Conservation (phyloP, 2,888 invertebrate species). For the Agrochola macilenta region DNA sequence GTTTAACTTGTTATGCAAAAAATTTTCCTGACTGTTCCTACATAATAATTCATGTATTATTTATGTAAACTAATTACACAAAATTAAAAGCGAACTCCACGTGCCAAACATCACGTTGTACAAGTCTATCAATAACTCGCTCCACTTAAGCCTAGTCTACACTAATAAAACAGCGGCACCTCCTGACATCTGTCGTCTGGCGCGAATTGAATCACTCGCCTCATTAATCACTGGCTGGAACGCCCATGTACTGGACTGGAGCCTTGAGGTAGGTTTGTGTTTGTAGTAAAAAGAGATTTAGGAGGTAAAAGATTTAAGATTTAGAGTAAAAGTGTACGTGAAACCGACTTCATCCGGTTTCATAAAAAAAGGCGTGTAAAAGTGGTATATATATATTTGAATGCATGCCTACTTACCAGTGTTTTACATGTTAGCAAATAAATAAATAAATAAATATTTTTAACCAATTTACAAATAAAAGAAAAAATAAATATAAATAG, state of each 20-base stretch:
- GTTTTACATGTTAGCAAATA: too few relatives aligned
- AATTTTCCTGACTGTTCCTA: too few relatives aligned
- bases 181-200: constrained; percentile 50
- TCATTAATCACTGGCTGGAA: constrained; percentile 53
- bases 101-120: constrained; percentile 12
- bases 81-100: neutral
- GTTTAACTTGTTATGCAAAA: neutral
- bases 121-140: constrained; percentile 31
- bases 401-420: too few relatives aligned
- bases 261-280: constrained; percentile 12
- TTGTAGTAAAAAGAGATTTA: neutral
- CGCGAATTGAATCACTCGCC: constrained; percentile 55
- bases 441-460: too few relatives aligned
- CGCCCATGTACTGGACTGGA: constrained; percentile 16
- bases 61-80: neutral
- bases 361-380: neutral
- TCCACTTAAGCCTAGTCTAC: constrained; percentile 23
- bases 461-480: neutral
- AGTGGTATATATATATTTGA: too few relatives aligned
- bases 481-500: neutral
- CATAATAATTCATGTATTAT: constrained; percentile 7
- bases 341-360: neutral
- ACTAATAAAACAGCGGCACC: constrained; percentile 52
- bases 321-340: neutral
- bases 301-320: too few relatives aligned